Evolutionary conservation across 2,113 vertebrate genomes (phyloP), one percentile per base, ranked within the genome.

Genomic region (Turdus rufiventris): DNA sequence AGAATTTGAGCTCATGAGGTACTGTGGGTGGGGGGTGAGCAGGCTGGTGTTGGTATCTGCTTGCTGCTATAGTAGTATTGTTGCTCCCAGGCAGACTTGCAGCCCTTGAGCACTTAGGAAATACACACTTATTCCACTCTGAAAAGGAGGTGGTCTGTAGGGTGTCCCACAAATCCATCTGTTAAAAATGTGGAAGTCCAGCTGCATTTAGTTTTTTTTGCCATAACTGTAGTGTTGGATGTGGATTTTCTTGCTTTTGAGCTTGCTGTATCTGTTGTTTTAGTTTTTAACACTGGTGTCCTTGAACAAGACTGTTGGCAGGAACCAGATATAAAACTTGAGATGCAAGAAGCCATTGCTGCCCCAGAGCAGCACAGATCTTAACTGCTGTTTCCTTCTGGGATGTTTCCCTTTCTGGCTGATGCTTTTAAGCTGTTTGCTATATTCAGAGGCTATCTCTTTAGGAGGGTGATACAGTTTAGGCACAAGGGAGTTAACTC

Each of bases 1-100:
- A 96, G 99, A 99, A 84, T 99, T 99, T 95, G 99, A 99, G 97
- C 99, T 99, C 90, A 99, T 99, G 99, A 99, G 99, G 99, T 99
- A 82, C 28, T 65, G 56, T 9, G 51, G 16, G 31, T 76, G 48
- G 73, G 43, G 48, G 26, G 40, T n/a, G 72, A 76, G 9, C 36
- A 58, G 62, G n/a, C 57, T 62, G 58, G 10, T 65, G 51, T 42
- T 74, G 85, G 70, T 12, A 31, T 47, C 67, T 68, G 23, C 24
- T 61, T 54, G 10, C 62, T 68, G 53, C 75, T 78, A 1, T 14
- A 5, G 48, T 51, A 9, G 14, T 18, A 42, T 51, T 89, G 74
- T 38, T 93, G 63, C 43, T 80, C 21, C 91, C 9, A 6, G 40
- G 21, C 63, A 57, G 70, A 19, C 28, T 72, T 67, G 73, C 7